Evolutionary conservation across 2,888 invertebrate genomes (phyloP), one percentile per base, ranked within the genome.

Genomic region (Epistrophe eligans): DNA sequence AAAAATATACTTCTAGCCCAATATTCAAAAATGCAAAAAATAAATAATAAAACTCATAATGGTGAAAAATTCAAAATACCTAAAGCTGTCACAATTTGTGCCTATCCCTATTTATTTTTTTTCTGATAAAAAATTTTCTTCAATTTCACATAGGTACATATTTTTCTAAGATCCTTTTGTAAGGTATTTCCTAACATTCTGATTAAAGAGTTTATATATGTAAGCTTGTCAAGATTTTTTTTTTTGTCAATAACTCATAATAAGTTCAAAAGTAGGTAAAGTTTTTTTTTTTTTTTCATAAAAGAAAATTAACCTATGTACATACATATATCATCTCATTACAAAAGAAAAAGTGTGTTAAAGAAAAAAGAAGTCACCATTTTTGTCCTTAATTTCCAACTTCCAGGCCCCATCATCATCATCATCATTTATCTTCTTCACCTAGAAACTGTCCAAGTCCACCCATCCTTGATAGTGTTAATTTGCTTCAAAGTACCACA

Each of bases 401-500:
- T 67, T 67, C 19, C 13, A 19, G 9, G 11, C 50, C 24, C 24
- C 24, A 24, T 24, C 24, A 24, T 24, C 24, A 24, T 17, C 67
- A 67, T 67, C 50, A 67, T 50, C 32, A 67, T 70, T 70, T 70
- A 70, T 70, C 55, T 70, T 70, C 40, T 43, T 70, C 70, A 70
- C 19, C n/a, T 13, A 40, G 24, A 35, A 38, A 70, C 55, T 52
- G 48, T 28, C 67, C 32, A 70, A 55, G 24, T 70, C 55, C 28
- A 55, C 13, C 48, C 71, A 79, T 52, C 45, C 60, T 43, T 74
- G 72, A 74, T 40, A 35, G 80, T 74, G 74, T 43, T 80, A 74
- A 80, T 80, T 60, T 64, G 9, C 67, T 67, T 11, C n/a, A 62
- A 62, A 43, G 43, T 4, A 43, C 62, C 43, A 62, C 24, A 35